phyloP scores from a whole-genome alignment of 1,140 invertebrate genomes.

The Pseudomyrmex cubaensis region DNA sequence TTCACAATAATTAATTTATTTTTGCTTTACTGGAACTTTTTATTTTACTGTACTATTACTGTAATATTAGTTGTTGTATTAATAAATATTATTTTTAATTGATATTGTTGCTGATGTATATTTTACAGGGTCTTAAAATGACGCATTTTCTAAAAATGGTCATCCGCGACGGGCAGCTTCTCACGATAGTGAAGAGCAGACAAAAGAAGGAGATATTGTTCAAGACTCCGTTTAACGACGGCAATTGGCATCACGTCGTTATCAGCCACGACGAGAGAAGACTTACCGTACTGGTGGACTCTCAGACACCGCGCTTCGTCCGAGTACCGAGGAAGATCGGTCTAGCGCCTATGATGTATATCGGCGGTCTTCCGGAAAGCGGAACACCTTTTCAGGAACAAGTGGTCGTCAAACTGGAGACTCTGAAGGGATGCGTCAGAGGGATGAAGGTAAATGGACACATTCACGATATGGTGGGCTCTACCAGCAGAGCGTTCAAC shows the following conservation, averaged over 20 bases:
- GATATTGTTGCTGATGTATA: not conserved
- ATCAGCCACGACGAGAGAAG: slow-evolving; percentile 87
- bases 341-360: slow-evolving; percentile 90
- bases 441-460: slow-evolving; percentile 91
- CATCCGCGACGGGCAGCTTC: slow-evolving; percentile 90
- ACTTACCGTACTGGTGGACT: slow-evolving; percentile 89
- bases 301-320: slow-evolving; percentile 86
- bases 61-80: not conserved
- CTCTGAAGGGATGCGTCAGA: slow-evolving; percentile 93
- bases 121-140: slow-evolving; percentile 87
- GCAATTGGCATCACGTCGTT: slow-evolving; percentile 92
- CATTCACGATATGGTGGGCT: slow-evolving; percentile 90
- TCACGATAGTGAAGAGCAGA: slow-evolving; percentile 89
- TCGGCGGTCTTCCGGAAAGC: slow-evolving; percentile 91
- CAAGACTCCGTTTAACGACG: slow-evolving; percentile 90
- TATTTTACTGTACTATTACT: too few species aligned
- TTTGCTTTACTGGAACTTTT: too few species aligned
- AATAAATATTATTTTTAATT: not conserved
- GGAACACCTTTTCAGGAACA: slow-evolving; percentile 85
- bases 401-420: slow-evolving; percentile 89
- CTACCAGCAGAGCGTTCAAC: slow-evolving; percentile 88
- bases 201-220: slow-evolving; percentile 88
- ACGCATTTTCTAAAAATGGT: slow-evolving; percentile 91
- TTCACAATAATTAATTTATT: not conserved
- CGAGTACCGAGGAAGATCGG: slow-evolving; percentile 89